phyloP scores from a whole-genome alignment of 2,797 vertebrate genomes.

The Gallinago solitaria region DNA sequence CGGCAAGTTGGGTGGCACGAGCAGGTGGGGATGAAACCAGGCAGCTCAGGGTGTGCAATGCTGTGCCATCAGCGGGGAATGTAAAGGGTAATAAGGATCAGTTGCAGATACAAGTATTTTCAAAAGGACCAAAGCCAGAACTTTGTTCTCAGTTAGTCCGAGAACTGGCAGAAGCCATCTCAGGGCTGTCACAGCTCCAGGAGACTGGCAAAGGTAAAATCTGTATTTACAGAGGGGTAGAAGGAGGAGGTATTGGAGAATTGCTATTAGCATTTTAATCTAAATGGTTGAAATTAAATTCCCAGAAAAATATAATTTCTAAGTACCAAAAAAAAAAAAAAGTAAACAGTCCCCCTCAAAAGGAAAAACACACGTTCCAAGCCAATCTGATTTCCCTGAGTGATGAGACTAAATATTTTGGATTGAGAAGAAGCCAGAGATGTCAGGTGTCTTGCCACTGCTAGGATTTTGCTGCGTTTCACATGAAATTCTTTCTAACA shows the following conservation, averaged over 20 bases:
- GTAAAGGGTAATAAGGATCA: background rate
- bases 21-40: background rate
- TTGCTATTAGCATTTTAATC: background rate
- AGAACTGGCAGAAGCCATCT: background rate
- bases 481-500: background rate
- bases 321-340: background rate
- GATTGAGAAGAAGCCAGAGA: background rate
- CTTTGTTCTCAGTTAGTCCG: background rate
- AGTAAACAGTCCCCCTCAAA: background rate
- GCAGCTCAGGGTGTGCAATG: background rate
- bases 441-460: background rate
- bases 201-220: background rate
- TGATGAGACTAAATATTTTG: background rate
- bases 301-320: background rate
- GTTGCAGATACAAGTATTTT: background rate
- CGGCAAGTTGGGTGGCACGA: rapidly evolving
- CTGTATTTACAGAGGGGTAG: background rate
- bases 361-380: background rate
- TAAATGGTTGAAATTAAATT: background rate
- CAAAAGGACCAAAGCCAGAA: background rate
- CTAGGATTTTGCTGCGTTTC: background rate
- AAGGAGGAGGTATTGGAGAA: background rate
- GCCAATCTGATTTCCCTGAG: background rate
- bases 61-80: background rate
- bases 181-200: background rate